phyloP scores from a whole-genome alignment of 2,888 invertebrate genomes.

The Caenorhabditis doughertyi region DNA sequence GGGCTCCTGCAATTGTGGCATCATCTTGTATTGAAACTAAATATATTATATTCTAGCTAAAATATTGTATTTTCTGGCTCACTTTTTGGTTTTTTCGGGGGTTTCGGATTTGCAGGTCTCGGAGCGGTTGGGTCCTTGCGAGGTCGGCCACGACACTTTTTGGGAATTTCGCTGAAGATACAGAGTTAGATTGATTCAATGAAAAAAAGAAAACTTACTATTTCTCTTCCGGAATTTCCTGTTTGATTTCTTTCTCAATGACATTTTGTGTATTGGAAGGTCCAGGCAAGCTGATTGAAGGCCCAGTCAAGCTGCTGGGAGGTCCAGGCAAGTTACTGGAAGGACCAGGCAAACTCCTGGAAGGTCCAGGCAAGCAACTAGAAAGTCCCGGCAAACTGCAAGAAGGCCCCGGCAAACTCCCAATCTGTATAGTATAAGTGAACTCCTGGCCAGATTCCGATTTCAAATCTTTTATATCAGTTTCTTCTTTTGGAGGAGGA shows the following conservation, averaged over 20 bases:
- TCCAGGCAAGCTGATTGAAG: too few relatives aligned
- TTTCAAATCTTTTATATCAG: too few relatives aligned
- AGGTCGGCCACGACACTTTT: conserved; percentile 3
- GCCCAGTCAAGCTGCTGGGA: too few relatives aligned
- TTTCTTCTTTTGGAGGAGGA: neutral
- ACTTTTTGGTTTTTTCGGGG: neutral
- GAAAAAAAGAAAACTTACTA: neutral
- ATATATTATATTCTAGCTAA: too few relatives aligned
- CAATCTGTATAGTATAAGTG: neutral
- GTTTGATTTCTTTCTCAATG: neutral
- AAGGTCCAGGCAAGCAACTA: too few relatives aligned
- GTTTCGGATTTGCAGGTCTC: neutral
- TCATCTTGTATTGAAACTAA: too few relatives aligned
- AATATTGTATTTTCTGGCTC: too few relatives aligned
- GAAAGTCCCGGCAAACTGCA: too few relatives aligned
- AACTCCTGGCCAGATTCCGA: neutral
- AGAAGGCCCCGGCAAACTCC: neutral
- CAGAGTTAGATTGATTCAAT: neutral
- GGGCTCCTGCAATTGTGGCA: too few relatives aligned
- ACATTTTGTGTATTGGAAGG: too few relatives aligned
- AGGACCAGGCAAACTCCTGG: too few relatives aligned
- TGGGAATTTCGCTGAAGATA: neutral
- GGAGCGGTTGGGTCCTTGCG: neutral
- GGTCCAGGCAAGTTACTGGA: too few relatives aligned
- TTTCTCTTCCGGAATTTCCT: neutral